Conservation (phyloP, 2,797 vertebrate genomes). For the Tinamus major region DNA sequence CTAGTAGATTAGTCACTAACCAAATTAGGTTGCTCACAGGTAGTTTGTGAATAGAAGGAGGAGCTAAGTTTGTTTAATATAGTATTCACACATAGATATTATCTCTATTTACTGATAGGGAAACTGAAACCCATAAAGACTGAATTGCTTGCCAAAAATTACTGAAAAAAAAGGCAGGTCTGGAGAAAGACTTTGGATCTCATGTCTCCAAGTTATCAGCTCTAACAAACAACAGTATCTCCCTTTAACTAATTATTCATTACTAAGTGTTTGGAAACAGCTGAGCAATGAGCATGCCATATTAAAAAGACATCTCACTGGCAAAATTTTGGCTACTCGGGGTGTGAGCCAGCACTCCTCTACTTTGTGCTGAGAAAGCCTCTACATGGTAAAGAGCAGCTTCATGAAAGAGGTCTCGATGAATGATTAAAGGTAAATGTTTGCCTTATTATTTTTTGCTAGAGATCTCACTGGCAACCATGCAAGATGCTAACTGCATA, state of each 20-base stretch:
- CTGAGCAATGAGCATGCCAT: background rate
- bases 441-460: slow-evolving; percentile 22
- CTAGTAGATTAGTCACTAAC: background rate
- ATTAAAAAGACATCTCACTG: background rate
- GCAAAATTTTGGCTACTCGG: background rate
- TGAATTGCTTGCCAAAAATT: background rate
- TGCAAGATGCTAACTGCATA: background rate
- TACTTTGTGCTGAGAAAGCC: background rate
- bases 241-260: background rate
- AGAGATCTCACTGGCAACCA: background rate
- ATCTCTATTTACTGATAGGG: background rate
- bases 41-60: slow-evolving; percentile 1
- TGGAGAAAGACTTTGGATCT: background rate
- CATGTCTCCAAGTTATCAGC: background rate
- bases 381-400: background rate
- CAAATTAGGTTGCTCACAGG: background rate
- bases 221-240: background rate
- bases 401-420: background rate
- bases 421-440: slow-evolving; percentile 35
- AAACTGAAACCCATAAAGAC: background rate
- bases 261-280: slow-evolving; percentile 1
- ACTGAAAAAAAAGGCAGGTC: background rate
- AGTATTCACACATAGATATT: background rate
- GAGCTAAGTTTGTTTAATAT: background rate
- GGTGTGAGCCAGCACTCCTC: background rate